Conservation (phyloP, 2,888 invertebrate genomes). For the Thereva unica region DNA sequence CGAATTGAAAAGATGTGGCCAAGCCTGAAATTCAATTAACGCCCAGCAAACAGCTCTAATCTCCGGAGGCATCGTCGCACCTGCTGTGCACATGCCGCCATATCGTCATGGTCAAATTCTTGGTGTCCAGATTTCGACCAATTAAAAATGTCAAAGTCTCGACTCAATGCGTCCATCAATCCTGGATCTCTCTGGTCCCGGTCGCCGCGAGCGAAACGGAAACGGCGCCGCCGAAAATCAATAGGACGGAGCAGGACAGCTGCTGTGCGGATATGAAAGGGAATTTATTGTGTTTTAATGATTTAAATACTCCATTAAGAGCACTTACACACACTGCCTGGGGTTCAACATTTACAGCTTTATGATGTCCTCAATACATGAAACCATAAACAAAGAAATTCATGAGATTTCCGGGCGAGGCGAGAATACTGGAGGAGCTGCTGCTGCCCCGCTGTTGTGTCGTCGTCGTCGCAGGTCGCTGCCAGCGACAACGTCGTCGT, state of each 20-base stretch:
- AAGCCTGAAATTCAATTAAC: conserved; percentile 12
- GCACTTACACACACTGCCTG: conserved; percentile 33
- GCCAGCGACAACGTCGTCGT: too few relatives aligned
- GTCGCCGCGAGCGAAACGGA: background rate
- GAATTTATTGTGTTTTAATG: conserved; percentile 38
- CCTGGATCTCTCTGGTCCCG: background rate
- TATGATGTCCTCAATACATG: conserved; percentile 34
- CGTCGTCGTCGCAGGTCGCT: too few relatives aligned
- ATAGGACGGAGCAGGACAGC: conserved; percentile 27
- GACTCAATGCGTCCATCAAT: conserved; percentile 2
- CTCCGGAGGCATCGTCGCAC: background rate
- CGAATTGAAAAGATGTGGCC: background rate
- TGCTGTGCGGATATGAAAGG: conserved; percentile 28
- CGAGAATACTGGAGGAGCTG: conserved; percentile 1
- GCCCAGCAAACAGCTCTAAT: background rate
- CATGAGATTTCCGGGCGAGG: conserved; percentile 32
- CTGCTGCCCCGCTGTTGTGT: too few relatives aligned
- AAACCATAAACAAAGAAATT: conserved; percentile 36
- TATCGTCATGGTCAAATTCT: conserved; percentile 14
- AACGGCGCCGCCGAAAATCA: conserved; percentile 25
- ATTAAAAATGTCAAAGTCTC: conserved; percentile 20
- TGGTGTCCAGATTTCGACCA: conserved; percentile 4
- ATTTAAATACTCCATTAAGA: conserved; percentile 40
- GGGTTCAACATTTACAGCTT: conserved; percentile 8
- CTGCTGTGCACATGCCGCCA: conserved; percentile 1